Evolutionary conservation across 2,797 vertebrate species (phyloP).

Genomic region (Notamacropus eugenii): DNA sequence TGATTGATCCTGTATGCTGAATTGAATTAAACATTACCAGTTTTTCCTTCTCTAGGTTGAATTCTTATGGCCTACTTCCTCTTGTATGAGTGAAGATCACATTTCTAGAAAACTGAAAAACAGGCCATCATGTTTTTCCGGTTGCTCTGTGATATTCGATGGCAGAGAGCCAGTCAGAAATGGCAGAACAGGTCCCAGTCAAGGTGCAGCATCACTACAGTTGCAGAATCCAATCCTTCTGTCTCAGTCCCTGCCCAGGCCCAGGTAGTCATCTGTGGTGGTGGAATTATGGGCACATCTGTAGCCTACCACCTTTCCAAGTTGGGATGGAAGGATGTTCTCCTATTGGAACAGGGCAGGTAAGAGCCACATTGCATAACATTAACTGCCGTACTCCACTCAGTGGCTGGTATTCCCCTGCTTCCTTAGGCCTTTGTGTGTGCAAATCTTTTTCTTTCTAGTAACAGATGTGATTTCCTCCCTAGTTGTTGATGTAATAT

Average conservation of each 20-base stretch:
- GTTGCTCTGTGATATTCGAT: slow-evolving; percentile 82
- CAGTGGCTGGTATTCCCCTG: neutral
- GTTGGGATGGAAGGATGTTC: slow-evolving; percentile 95
- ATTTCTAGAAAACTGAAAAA: slow-evolving; percentile 6
- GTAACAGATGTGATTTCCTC: neutral
- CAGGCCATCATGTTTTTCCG: slow-evolving; percentile 87
- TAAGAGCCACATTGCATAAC: slow-evolving; percentile 77
- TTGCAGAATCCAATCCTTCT: slow-evolving; percentile 80
- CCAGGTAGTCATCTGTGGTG: slow-evolving; percentile 96
- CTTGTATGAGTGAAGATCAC: neutral
- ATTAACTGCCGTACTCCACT: neutral
- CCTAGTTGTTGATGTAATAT: neutral
- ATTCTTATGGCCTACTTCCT: neutral
- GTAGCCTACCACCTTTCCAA: slow-evolving; percentile 97
- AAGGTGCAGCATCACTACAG: slow-evolving; percentile 73
- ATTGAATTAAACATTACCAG: neutral
- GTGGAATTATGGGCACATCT: slow-evolving; percentile 94
- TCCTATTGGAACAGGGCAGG: slow-evolving; percentile 98
- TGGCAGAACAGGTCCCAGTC: slow-evolving; percentile 81
- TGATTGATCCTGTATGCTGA: neutral
- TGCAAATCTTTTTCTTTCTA: neutral
- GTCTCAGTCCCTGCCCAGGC: slow-evolving; percentile 90
- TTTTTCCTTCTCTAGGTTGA: slow-evolving; percentile 54
- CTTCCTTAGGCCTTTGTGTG: neutral
- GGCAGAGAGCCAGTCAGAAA: slow-evolving; percentile 75